phyloP scores from a whole-genome alignment of 2,797 vertebrate species.

The Gallinago stenura region DNA sequence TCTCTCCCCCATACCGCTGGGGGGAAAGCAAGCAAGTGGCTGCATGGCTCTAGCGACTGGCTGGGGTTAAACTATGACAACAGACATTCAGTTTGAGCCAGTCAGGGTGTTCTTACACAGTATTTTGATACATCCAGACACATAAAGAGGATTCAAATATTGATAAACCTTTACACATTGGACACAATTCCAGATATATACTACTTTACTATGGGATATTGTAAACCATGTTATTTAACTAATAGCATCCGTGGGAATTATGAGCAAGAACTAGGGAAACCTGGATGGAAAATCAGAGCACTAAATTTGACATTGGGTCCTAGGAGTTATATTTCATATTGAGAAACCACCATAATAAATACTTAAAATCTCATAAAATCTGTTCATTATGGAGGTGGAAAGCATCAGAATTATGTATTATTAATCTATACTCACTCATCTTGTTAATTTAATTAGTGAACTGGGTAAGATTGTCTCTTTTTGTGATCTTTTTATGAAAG shows the following conservation, averaged over 20 bases:
- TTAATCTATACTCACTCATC: neutral
- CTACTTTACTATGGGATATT: neutral
- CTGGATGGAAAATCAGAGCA: neutral
- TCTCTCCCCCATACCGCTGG: neutral
- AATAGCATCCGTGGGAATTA: neutral
- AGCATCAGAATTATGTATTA: constrained; percentile 3
- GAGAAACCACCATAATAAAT: neutral
- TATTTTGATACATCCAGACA: neutral
- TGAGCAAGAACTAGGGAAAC: neutral
- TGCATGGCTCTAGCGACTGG: neutral
- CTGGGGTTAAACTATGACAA: neutral
- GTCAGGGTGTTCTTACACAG: neutral
- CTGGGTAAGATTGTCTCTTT: neutral
- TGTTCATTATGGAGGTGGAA: neutral
- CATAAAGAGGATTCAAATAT: neutral
- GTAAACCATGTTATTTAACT: neutral
- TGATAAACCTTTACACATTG: neutral
- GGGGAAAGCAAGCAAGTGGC: neutral
- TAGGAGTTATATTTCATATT: neutral
- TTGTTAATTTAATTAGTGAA: constrained; percentile 36
- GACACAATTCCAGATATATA: neutral
- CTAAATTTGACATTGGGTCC: neutral
- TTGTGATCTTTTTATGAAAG: neutral
- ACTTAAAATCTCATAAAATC: constrained; percentile 34
- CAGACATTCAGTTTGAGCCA: neutral